A percentile compares a stretch with the other conserved stretches of the same genome.
Evolutionary conservation across 1,140 invertebrate genomes (phyloP).

Genomic region (Eubasilissa regina): DNA sequence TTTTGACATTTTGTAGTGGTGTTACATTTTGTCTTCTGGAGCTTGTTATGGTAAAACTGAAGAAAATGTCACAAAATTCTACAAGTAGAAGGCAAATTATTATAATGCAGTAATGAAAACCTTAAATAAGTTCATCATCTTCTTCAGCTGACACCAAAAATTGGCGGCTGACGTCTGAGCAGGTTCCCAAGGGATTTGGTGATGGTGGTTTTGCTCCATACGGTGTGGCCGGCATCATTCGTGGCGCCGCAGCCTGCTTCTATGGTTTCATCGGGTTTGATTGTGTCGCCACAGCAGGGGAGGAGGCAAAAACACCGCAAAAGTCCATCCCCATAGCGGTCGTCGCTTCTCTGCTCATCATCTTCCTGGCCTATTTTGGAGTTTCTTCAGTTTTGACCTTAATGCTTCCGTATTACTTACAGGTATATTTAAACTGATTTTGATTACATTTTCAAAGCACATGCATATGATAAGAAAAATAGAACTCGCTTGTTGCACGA

Average conservation of each 20-base stretch:
- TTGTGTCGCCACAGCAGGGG: conserved; percentile 87
- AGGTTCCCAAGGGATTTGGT: conserved; percentile 70
- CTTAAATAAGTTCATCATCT: not conserved
- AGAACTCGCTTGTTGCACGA: too few species aligned
- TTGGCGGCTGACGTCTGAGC: conserved; percentile 77
- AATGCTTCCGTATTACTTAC: conserved; percentile 90
- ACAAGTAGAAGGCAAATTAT: too few species aligned
- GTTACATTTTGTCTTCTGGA: too few species aligned
- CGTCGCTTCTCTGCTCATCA: conserved; percentile 84
- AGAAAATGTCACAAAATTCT: too few species aligned
- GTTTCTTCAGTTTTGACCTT: conserved; percentile 90
- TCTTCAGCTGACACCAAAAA: conserved; percentile 74
- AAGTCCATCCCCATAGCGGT: conserved; percentile 92
- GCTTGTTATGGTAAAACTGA: too few species aligned
- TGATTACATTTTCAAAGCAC: not conserved
- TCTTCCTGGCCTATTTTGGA: conserved; percentile 91
- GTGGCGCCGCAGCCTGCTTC: conserved; percentile 91
- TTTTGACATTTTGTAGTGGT: too few species aligned
- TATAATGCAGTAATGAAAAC: too few species aligned
- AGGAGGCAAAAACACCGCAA: conserved; percentile 92
- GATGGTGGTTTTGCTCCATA: conserved; percentile 87
- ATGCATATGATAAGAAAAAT: too few species aligned
- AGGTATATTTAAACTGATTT: conserved; percentile 67
- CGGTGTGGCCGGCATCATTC: conserved; percentile 84
- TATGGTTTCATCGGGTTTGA: conserved; percentile 95